Percentiles rank a stretch among this genome's conserved stretches.
Evolutionary conservation across 2,797 vertebrate species (phyloP).

Genomic region (Poeciliopsis infans): DNA sequence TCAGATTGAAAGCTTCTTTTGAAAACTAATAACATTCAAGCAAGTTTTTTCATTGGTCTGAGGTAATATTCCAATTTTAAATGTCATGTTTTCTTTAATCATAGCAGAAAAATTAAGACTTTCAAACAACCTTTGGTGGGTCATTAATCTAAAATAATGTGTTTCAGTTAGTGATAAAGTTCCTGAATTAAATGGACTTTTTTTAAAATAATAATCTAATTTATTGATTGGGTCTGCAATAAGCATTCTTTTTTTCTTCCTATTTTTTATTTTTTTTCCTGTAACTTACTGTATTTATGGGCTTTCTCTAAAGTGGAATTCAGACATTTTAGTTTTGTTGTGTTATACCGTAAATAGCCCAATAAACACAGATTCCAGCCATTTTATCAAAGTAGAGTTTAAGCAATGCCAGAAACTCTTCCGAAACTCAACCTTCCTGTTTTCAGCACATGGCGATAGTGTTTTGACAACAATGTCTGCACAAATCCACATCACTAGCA

Average conservation of each 20-base stretch:
- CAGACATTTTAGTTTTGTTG: not conserved
- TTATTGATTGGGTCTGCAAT: not conserved
- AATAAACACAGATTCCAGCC: not conserved
- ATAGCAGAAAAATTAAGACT: too few species aligned
- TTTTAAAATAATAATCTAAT: too few species aligned
- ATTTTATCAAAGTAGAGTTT: not conserved
- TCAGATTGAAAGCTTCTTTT: too few species aligned
- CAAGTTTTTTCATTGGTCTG: too few species aligned
- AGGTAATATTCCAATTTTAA: too few species aligned
- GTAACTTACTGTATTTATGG: not conserved
- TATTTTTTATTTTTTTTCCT: not conserved
- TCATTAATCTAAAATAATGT: too few species aligned
- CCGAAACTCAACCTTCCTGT: not conserved
- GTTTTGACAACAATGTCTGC: not conserved
- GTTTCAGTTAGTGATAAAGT: too few species aligned
- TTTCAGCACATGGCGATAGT: not conserved
- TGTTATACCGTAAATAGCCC: not conserved
- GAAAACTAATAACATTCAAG: too few species aligned
- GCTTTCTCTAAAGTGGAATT: not conserved
- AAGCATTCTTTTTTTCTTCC: rapidly evolving
- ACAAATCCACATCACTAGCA: not conserved
- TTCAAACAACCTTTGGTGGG: too few species aligned
- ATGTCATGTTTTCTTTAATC: too few species aligned
- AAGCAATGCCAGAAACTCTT: not conserved
- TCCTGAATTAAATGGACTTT: too few species aligned